These are phyloP conservation scores for Penaeus indicus DNA, from an alignment of 1,140 invertebrate species.

Conservation along the genomic window DNA sequence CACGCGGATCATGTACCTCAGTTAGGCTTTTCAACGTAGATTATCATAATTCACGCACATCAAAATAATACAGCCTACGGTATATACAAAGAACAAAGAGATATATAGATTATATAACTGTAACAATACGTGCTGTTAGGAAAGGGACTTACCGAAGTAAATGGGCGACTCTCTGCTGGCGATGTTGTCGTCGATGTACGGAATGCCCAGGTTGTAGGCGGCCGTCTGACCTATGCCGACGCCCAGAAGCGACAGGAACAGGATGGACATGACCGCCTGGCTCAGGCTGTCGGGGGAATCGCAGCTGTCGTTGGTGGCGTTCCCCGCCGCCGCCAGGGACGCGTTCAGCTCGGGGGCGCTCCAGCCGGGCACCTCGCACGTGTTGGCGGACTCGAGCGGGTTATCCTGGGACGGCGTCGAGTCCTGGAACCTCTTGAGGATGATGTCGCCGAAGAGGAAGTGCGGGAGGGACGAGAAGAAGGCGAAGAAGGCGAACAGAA, in stretches of 20 bases:
- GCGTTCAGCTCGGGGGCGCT: neutral
- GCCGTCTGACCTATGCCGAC: conserved; percentile 94
- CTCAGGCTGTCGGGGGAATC: conserved; percentile 46
- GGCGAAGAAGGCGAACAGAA: conserved; percentile 88
- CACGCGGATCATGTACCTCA: too few species aligned
- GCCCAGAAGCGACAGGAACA: conserved; percentile 87
- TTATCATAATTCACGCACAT: too few species aligned
- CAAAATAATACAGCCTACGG: too few species aligned
- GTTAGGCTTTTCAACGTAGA: too few species aligned
- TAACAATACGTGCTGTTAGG: neutral
- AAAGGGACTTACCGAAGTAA: conserved; percentile 83
- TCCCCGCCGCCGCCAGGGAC: neutral
- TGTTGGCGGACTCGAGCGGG: conserved; percentile 47
- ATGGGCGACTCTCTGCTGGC: conserved; percentile 91
- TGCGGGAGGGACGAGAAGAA: conserved; percentile 84
- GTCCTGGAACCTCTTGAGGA: conserved; percentile 65
- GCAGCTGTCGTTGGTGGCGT: neutral
- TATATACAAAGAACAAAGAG: too few species aligned
- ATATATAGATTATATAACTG: neutral
- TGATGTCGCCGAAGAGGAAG: conserved; percentile 63
- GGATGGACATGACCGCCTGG: conserved; percentile 77
- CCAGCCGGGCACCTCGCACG: neutral
- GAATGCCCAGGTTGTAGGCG: conserved; percentile 82
- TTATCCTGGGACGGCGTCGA: conserved; percentile 63
- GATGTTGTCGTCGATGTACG: conserved; percentile 94